These are phyloP conservation scores for Nyctibius grandis DNA, from an alignment of 2,797 vertebrate species.

Conservation along the genomic window DNA sequence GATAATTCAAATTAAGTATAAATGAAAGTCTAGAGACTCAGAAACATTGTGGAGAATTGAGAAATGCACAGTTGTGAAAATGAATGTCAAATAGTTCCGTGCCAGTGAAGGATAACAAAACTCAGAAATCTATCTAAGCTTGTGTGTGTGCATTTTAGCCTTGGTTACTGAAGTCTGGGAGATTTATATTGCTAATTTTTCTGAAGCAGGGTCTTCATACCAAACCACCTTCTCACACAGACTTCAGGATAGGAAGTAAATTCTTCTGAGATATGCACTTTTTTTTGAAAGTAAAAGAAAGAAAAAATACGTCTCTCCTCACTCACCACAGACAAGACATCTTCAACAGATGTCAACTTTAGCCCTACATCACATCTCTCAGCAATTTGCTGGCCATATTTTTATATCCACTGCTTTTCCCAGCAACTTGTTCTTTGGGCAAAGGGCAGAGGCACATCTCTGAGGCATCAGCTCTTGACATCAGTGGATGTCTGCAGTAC, in stretches of 20 bases:
- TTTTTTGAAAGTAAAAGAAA: not conserved
- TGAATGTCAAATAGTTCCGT: not conserved
- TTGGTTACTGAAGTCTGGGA: not conserved
- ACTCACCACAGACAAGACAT: not conserved
- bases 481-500: not conserved
- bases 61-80: not conserved
- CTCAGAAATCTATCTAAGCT: not conserved
- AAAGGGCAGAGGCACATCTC: not conserved
- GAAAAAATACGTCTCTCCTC: not conserved
- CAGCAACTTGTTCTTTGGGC: not conserved
- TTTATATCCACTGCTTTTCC: not conserved
- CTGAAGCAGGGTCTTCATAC: not conserved
- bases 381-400: not conserved
- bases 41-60: not conserved
- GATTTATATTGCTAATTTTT: not conserved
- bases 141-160: not conserved
- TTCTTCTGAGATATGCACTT: not conserved
- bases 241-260: not conserved
- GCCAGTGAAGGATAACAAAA: not conserved
- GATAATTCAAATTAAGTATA: not conserved
- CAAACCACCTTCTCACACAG: not conserved
- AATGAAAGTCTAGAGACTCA: not conserved
- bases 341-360: not conserved
- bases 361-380: not conserved
- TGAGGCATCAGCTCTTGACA: not conserved